Conservation (phyloP, 1,140 invertebrate species). For the Chymomyza costata region DNA sequence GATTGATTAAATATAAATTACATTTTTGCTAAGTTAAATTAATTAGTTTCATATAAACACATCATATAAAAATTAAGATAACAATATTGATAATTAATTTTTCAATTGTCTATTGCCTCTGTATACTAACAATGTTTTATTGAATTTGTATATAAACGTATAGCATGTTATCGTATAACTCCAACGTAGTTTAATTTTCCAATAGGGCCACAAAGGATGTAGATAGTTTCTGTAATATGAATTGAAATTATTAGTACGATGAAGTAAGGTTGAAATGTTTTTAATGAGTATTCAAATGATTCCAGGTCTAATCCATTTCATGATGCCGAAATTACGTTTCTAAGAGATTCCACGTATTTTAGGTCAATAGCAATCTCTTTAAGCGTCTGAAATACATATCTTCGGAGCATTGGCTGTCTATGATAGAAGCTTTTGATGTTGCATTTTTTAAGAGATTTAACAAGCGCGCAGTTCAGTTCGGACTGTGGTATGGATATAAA, state of each 20-base stretch:
- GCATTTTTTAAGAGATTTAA: too few species aligned
- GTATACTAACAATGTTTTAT: slow-evolving; percentile 1
- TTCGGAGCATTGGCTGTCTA: too few species aligned
- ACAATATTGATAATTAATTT: slow-evolving; percentile 7
- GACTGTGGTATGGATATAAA: too few species aligned
- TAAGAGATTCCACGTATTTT: too few species aligned
- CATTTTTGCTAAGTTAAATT: slow-evolving; percentile 33
- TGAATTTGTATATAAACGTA: neutral
- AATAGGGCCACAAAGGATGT: slow-evolving; percentile 61
- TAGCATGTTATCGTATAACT: neutral
- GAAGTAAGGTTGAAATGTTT: neutral
- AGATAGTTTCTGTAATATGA: slow-evolving; percentile 58
- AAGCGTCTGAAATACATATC: too few species aligned
- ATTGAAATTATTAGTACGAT: neutral
- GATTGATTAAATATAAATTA: slow-evolving; percentile 45
- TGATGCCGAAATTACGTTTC: too few species aligned
- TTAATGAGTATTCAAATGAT: too few species aligned
- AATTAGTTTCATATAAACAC: slow-evolving; percentile 6
- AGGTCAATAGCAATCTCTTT: too few species aligned
- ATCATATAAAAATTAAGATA: neutral
- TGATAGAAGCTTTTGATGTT: too few species aligned
- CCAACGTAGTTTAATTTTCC: slow-evolving; percentile 21
- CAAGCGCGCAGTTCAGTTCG: too few species aligned
- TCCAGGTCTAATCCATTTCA: too few species aligned
- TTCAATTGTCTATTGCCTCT: slow-evolving; percentile 2